These are phyloP conservation scores for Molossus alvarezi DNA, from an alignment of 2,797 vertebrate species.

Conservation along the genomic window DNA sequence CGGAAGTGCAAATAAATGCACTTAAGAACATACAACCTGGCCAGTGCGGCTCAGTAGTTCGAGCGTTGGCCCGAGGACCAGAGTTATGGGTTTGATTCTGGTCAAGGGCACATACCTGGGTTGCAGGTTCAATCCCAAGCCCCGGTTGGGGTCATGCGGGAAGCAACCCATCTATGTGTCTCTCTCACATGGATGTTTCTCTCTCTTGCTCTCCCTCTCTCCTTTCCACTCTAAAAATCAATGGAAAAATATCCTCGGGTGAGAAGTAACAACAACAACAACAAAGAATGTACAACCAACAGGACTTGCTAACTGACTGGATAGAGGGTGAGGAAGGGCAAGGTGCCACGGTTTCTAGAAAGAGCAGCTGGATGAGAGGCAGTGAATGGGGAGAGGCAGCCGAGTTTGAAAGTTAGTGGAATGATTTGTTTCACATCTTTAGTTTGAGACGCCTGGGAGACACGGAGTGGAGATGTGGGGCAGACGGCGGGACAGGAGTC, in stretches of 20 bases:
- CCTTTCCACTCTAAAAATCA: no score
- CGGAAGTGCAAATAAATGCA: neutral
- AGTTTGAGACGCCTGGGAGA: neutral
- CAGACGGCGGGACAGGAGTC: neutral
- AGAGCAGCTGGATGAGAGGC: neutral
- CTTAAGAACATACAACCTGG: neutral
- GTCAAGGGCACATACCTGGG: neutral
- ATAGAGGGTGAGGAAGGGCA: neutral
- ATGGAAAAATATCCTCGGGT: no score
- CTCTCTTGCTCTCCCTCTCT: neutral
- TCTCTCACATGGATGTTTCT: neutral
- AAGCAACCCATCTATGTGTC: neutral
- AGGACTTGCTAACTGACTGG: neutral
- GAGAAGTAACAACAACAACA: no score
- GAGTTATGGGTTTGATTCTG: no score
- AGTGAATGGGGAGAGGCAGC: neutral
- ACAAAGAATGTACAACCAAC: neutral
- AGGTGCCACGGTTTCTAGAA: neutral
- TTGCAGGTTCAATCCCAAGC: neutral
- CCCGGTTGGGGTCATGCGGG: no score
- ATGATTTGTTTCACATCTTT: neutral
- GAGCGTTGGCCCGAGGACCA: no score
- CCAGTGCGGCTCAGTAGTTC: no score
- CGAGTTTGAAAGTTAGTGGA: neutral
- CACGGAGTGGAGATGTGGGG: neutral